phyloP scores from a whole-genome alignment of 2,797 vertebrate species.

The Borostomias antarcticus region DNA sequence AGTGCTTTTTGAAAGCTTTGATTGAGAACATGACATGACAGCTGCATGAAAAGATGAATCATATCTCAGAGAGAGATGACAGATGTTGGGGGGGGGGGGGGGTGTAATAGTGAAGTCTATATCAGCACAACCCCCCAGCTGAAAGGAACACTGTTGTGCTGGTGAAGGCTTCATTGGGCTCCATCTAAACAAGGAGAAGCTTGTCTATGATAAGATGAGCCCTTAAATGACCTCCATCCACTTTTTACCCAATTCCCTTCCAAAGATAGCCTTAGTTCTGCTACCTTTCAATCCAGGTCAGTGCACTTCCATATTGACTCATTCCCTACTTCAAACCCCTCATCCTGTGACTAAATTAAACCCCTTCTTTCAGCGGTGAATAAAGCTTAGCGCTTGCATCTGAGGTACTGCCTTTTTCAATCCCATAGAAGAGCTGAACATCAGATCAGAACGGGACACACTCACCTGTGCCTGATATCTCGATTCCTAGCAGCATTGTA shows the following conservation, averaged over 20 bases:
- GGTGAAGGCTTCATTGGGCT: background rate
- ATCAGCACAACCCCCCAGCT: too few relatives aligned
- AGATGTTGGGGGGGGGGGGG: background rate
- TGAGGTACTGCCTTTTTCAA: background rate
- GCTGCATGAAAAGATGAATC: slow-evolving; percentile 1
- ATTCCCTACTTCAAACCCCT: slow-evolving; percentile 11
- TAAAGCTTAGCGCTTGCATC: background rate
- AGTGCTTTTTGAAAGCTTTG: slow-evolving; percentile 5
- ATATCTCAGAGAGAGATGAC: background rate
- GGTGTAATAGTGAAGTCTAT: background rate
- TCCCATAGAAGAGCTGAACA: background rate
- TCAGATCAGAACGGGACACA: slow-evolving; percentile 10
- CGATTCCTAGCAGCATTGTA: slow-evolving; percentile 75
- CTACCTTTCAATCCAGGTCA: slow-evolving; percentile 15
- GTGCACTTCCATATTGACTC: slow-evolving; percentile 24
- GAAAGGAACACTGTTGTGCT: background rate
- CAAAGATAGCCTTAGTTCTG: slow-evolving; percentile 15
- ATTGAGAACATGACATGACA: slow-evolving; percentile 7
- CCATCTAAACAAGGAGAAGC: slow-evolving; percentile 15
- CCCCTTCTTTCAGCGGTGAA: slow-evolving; percentile 2
- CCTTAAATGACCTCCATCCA: slow-evolving; percentile 12
- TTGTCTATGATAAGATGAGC: slow-evolving; percentile 18
- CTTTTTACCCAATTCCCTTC: background rate
- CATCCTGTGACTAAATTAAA: slow-evolving; percentile 14
- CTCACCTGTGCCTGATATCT: slow-evolving; percentile 86